Conservation (phyloP, 2,888 invertebrate genomes). For the Brachyopa scutellaris region DNA sequence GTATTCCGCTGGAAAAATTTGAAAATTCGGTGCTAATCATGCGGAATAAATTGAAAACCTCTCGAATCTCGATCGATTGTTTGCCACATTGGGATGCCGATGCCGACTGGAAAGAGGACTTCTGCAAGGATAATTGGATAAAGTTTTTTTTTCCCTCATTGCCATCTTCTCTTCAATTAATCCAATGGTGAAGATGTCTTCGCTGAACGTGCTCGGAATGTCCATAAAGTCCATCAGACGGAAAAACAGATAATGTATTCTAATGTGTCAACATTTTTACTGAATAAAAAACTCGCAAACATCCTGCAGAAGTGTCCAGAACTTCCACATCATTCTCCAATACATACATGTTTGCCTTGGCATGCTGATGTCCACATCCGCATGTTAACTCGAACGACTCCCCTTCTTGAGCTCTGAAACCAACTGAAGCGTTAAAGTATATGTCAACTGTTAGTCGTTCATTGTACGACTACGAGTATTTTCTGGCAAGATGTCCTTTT, state of each 20-base stretch:
- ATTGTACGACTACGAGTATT: too few species aligned
- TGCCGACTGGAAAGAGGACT: background rate
- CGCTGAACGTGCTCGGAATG: conserved; percentile 64
- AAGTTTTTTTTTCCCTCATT: conserved; percentile 30
- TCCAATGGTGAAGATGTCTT: conserved; percentile 68
- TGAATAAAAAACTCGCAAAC: conserved; percentile 54
- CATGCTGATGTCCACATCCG: background rate
- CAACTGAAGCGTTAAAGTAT: conserved; percentile 82
- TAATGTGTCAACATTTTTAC: conserved; percentile 69
- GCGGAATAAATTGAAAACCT: conserved; percentile 78
- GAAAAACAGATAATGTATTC: conserved; percentile 65
- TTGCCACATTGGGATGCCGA: conserved; percentile 3
- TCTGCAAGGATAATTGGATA: conserved; percentile 53
- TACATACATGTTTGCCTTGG: background rate
- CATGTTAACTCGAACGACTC: background rate
- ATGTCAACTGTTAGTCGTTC: conserved; percentile 79
- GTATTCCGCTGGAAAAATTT: conserved; percentile 28
- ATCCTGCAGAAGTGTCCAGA: conserved; percentile 62
- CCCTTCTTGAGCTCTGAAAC: conserved; percentile 73
- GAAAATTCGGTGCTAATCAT: conserved; percentile 76
- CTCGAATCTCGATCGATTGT: conserved; percentile 50
- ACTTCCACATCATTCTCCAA: conserved; percentile 5
- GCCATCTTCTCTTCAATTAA: conserved; percentile 70
- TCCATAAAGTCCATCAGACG: conserved; percentile 41
- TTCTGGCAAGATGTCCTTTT: conserved; percentile 72